Percentiles rank a stretch among this genome's conserved stretches.
These are phyloP conservation scores for Lordiphosa fenestrarum DNA, from an alignment of 2,888 invertebrate genomes.

Conservation along the genomic window DNA sequence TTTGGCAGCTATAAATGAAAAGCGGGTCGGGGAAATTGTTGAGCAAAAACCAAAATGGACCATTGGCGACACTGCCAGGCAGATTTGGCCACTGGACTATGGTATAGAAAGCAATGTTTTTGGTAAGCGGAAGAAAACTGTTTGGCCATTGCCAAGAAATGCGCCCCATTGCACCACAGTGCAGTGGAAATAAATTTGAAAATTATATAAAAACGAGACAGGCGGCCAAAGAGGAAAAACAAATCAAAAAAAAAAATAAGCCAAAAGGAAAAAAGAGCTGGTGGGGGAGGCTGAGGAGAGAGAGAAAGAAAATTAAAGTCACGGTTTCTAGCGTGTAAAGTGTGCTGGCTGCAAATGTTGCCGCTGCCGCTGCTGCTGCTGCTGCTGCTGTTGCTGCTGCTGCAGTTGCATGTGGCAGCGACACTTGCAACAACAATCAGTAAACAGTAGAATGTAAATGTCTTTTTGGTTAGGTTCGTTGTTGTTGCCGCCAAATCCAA, in stretches of 20 bases:
- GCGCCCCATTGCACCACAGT: not conserved
- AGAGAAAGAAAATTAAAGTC: conserved; percentile 71
- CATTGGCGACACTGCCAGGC: conserved; percentile 61
- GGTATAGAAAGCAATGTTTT: too few species aligned
- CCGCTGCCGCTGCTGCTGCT: conserved; percentile 30
- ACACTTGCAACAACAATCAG: conserved; percentile 51
- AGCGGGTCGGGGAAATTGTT: conserved; percentile 7
- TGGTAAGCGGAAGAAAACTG: too few species aligned
- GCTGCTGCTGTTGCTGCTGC: conserved; percentile 20
- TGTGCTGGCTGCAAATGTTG: conserved; percentile 31
- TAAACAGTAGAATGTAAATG: conserved; percentile 70
- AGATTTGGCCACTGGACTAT: conserved; percentile 43
- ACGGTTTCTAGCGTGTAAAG: conserved; percentile 76
- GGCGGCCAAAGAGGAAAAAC: conserved; percentile 41
- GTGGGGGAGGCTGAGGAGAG: conserved; percentile 19
- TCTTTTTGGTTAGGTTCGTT: conserved; percentile 68
- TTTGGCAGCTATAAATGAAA: conserved; percentile 23
- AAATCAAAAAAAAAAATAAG: conserved; percentile 55
- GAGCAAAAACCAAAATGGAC: conserved; percentile 14
- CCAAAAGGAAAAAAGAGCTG: conserved; percentile 17
- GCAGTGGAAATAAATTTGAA: conserved; percentile 54
- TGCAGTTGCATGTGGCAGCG: conserved; percentile 46
- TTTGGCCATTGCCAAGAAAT: too few species aligned
- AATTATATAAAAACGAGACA: conserved; percentile 61
- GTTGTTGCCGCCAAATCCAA: conserved; percentile 64